phyloP scores from a whole-genome alignment of 2,888 invertebrate genomes.

The Digitonthophagus gazella region DNA sequence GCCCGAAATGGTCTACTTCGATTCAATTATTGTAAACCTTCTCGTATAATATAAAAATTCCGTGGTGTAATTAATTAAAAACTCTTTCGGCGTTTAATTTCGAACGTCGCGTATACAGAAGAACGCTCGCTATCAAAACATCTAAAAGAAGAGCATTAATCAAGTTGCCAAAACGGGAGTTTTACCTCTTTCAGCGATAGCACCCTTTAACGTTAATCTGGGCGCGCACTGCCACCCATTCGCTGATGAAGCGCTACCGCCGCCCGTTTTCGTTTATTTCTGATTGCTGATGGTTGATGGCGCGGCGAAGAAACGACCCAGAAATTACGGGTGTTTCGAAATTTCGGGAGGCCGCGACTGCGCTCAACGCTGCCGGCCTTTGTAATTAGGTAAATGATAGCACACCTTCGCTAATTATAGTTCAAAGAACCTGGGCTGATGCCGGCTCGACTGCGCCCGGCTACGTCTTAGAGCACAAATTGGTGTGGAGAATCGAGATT shows the following conservation, averaged over 20 bases:
- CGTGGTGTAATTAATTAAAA: too few relatives aligned
- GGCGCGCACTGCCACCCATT: neutral
- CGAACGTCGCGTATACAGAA: too few relatives aligned
- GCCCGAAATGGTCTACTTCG: neutral
- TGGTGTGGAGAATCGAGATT: constrained; percentile 11
- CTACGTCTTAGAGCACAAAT: constrained; percentile 3
- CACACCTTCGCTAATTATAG: constrained; percentile 41
- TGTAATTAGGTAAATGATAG: constrained; percentile 40
- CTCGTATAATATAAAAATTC: too few relatives aligned
- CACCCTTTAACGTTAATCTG: neutral
- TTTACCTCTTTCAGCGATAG: neutral
- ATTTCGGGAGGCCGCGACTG: constrained; percentile 1
- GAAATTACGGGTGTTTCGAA: constrained; percentile 9
- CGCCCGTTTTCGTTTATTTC: neutral
- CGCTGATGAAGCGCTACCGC: neutral
- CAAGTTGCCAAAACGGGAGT: neutral
- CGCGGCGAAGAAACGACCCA: constrained; percentile 1
- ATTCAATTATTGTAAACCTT: neutral
- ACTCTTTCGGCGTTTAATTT: too few relatives aligned
- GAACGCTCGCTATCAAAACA: too few relatives aligned
- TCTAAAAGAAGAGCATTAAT: neutral
- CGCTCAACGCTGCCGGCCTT: constrained; percentile 13
- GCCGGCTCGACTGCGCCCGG: constrained; percentile 17
- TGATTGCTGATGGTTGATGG: constrained; percentile 2
- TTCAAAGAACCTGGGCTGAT: constrained; percentile 31